Evolutionary conservation across 2,113 vertebrate species (phyloP).

Genomic region (Syngnathus scovelli): DNA sequence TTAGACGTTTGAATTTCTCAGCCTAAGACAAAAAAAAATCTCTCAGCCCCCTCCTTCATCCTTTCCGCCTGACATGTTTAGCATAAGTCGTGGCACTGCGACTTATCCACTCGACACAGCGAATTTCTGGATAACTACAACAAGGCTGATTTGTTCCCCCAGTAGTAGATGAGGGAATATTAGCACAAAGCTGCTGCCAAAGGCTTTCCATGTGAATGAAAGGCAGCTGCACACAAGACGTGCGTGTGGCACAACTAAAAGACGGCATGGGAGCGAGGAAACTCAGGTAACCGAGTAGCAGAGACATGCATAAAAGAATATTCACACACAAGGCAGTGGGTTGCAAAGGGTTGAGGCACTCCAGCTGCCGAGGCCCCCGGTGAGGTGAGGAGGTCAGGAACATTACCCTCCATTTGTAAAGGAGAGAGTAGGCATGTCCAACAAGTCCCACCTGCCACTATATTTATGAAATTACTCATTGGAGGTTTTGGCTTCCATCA

Average conservation of each 20-base stretch:
- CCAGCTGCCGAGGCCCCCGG: constrained; percentile 61
- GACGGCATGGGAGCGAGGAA: constrained; percentile 30
- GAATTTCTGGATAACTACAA: constrained; percentile 15
- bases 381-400: constrained; percentile 64
- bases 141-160: constrained; percentile 17
- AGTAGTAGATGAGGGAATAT: constrained; percentile 2
- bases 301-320: constrained; percentile 39
- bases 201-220: constrained; percentile 9
- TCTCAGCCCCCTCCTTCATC: constrained; percentile 20
- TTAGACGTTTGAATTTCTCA: constrained; percentile 18
- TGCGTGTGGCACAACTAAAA: constrained; percentile 35
- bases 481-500: constrained; percentile 59
- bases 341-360: constrained; percentile 49
- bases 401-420: constrained; percentile 67
- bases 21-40: no score
- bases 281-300: constrained; percentile 35
- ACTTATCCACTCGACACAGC: constrained; percentile 37
- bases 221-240: not conserved
- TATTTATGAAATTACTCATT: constrained; percentile 64
- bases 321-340: constrained; percentile 41
- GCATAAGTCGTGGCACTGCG: constrained; percentile 29
- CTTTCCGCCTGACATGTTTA: constrained; percentile 46
- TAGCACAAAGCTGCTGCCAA: not conserved
- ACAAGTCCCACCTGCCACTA: constrained; percentile 66
- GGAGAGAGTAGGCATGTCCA: constrained; percentile 65